These are phyloP conservation scores for Sarcophilus harrisii DNA, from an alignment of 2,797 vertebrate species.

Conservation along the genomic window DNA sequence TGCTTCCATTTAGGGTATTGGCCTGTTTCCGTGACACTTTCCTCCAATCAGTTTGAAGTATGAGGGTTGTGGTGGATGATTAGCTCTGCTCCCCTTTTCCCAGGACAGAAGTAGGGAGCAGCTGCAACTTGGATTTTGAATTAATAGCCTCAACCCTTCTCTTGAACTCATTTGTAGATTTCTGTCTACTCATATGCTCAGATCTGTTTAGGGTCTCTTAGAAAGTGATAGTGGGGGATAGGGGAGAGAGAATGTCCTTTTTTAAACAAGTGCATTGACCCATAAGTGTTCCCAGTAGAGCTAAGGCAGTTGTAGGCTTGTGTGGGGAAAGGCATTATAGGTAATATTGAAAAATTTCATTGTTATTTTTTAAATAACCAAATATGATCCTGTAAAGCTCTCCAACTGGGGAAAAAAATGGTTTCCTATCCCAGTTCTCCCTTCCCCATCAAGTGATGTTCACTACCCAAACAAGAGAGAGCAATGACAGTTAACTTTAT, in stretches of 20 bases:
- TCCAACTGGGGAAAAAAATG: neutral
- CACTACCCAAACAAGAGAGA: neutral
- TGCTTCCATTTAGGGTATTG: neutral
- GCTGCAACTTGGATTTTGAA: constrained; percentile 30
- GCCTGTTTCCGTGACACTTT: constrained; percentile 4
- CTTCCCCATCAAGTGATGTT: neutral
- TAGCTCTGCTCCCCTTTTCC: neutral
- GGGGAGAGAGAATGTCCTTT: neutral
- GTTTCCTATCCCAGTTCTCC: neutral
- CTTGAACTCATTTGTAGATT: constrained; percentile 7
- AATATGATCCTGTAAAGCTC: neutral
- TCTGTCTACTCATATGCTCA: constrained; percentile 20
- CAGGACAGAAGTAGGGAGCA: neutral
- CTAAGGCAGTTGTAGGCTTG: constrained; percentile 10
- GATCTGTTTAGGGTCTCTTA: constrained; percentile 18
- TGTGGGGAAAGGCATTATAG: neutral
- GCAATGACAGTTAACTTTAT: neutral
- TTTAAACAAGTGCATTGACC: constrained; percentile 1
- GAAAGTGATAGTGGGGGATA: neutral
- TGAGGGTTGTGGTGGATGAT: neutral
- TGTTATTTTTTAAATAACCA: neutral
- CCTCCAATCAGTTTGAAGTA: neutral
- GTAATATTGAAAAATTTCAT: neutral
- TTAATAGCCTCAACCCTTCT: neutral
- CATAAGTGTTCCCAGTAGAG: neutral